phyloP scores from a whole-genome alignment of 2,888 invertebrate species.

The Macaria liturata region DNA sequence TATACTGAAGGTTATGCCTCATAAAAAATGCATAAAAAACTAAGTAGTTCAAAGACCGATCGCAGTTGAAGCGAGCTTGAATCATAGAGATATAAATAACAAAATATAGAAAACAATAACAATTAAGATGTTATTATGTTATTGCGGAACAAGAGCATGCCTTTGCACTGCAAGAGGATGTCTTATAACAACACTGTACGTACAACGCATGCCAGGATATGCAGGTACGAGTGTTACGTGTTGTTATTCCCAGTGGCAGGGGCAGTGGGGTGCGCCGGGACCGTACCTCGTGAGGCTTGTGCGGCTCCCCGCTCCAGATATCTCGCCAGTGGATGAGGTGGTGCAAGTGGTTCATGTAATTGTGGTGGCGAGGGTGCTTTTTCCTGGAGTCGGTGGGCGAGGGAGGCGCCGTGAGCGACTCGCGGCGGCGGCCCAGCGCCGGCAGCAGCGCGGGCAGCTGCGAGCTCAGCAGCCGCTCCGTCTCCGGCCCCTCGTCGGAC shows the following conservation, averaged over 20 bases:
- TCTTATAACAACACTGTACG: conserved; percentile 39
- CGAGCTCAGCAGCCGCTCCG: conserved; percentile 63
- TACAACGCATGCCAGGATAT: conserved; percentile 39
- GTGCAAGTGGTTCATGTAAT: conserved; percentile 75
- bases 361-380: conserved; percentile 65
- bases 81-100: neutral
- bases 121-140: conserved; percentile 13
- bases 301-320: conserved; percentile 76
- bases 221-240: conserved; percentile 33
- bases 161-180: conserved; percentile 31
- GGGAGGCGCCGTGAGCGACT: conserved; percentile 76
- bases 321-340: conserved; percentile 78
- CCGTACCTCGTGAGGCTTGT: conserved; percentile 73
- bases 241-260: conserved; percentile 24
- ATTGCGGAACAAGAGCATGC: conserved; percentile 30
- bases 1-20: conserved; percentile 17
- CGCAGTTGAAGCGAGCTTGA: conserved; percentile 1
- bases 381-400: conserved; percentile 77
- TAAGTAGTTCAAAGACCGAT: conserved; percentile 12
- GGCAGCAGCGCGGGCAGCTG: conserved; percentile 60
- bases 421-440: conserved; percentile 51
- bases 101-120: conserved; percentile 1
- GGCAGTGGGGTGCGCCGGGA: no score
- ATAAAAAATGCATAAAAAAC: conserved; percentile 18
- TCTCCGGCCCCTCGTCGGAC: conserved; percentile 75